A percentile compares a stretch with the other conserved stretches of the same genome.
Evolutionary conservation across 2,113 vertebrate species (phyloP).

Genomic region (Abramis brama): DNA sequence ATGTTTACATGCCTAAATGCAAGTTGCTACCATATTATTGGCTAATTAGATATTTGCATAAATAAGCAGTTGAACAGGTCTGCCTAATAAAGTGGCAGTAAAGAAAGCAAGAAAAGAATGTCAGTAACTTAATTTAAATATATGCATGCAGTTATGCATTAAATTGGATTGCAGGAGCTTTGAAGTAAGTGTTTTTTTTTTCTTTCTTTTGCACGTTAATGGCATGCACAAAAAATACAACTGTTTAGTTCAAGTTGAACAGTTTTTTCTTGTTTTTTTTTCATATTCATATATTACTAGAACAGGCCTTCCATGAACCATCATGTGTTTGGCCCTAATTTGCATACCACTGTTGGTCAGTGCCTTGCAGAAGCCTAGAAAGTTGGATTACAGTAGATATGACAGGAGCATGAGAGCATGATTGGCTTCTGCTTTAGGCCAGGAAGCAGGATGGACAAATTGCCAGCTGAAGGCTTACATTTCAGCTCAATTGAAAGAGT

Average conservation of each 20-base stretch:
- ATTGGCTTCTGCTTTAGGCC: slow-evolving; percentile 49
- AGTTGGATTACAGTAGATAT: slow-evolving; percentile 65
- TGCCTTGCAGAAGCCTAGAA: slow-evolving; percentile 56
- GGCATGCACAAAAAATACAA: background rate
- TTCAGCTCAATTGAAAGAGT: slow-evolving; percentile 58
- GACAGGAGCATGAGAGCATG: slow-evolving; percentile 57
- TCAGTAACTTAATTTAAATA: too few species aligned
- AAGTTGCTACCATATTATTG: too few species aligned
- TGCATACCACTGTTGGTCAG: slow-evolving; percentile 38
- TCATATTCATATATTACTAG: background rate
- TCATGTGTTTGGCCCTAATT: background rate
- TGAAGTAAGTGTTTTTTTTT: too few species aligned
- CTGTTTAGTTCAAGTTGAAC: background rate
- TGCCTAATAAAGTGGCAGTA: too few species aligned
- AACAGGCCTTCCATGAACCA: background rate
- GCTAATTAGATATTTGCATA: too few species aligned
- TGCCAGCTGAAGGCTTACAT: slow-evolving; percentile 55
- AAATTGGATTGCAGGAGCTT: too few species aligned
- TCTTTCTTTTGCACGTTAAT: too few species aligned
- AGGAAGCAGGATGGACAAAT: slow-evolving; percentile 43
- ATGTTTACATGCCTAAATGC: too few species aligned
- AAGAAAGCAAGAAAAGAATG: too few species aligned
- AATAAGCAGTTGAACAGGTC: too few species aligned
- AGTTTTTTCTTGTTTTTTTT: background rate
- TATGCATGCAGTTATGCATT: too few species aligned